phyloP scores from a whole-genome alignment of 1,140 invertebrate genomes.

The Saccostrea glomerata region DNA sequence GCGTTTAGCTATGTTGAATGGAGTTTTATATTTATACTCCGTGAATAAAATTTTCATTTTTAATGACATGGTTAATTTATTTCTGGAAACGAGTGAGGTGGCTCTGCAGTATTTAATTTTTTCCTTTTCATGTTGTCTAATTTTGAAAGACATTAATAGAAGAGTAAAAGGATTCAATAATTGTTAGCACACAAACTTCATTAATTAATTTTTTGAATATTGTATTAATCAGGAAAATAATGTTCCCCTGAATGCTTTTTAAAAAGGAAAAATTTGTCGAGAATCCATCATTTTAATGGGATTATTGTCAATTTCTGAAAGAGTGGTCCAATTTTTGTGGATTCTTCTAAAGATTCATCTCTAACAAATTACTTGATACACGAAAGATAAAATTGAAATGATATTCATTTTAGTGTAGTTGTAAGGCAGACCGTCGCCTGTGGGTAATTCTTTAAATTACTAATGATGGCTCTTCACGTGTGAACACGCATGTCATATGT shows the following conservation, averaged over 20 bases:
- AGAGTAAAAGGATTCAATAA: not conserved
- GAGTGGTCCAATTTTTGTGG: not conserved
- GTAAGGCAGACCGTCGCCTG: not conserved
- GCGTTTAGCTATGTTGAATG: too few species aligned
- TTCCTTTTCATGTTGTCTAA: too few species aligned
- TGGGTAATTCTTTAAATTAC: not conserved
- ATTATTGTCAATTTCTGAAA: constrained; percentile 13
- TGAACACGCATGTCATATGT: not conserved
- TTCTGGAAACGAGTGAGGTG: too few species aligned
- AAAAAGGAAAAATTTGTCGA: too few species aligned
- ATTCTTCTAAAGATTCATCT: not conserved
- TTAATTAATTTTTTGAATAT: not conserved
- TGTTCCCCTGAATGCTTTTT: not conserved
- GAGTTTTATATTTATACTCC: too few species aligned
- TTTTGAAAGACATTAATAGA: not conserved
- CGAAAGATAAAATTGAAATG: constrained; percentile 24
- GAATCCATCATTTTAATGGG: constrained; percentile 14
- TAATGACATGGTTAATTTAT: too few species aligned
- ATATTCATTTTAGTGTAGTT: constrained; percentile 17
- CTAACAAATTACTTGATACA: constrained; percentile 6
- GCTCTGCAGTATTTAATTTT: too few species aligned
- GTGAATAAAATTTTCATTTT: too few species aligned
- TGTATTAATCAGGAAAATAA: not conserved
- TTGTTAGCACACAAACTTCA: not conserved
- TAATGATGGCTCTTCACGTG: not conserved